Conservation (phyloP, 2,797 vertebrate species). For the Dallia pectoralis region DNA sequence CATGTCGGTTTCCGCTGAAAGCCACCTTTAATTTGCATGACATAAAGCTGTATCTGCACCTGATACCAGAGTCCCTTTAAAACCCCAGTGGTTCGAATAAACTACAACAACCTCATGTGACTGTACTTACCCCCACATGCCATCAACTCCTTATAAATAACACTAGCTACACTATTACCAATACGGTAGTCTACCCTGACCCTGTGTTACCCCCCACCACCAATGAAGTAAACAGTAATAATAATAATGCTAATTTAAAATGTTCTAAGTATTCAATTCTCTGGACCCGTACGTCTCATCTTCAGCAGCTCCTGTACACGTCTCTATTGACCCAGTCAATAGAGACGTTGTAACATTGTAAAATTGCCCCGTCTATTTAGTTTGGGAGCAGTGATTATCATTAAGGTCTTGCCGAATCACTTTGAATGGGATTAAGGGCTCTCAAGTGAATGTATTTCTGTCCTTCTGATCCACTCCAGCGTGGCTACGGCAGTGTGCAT, state of each 20-base stretch:
- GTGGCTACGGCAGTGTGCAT: neutral
- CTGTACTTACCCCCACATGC: neutral
- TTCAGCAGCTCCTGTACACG: no score
- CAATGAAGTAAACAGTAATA: neutral
- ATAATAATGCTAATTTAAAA: neutral
- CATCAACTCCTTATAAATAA: neutral
- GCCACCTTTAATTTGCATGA: slow-evolving; percentile 52
- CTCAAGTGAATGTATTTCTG: neutral
- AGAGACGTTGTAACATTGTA: neutral
- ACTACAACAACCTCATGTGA: neutral
- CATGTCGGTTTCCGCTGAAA: slow-evolving; percentile 36
- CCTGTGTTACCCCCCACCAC: neutral
- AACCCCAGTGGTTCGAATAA: neutral
- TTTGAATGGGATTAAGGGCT: neutral
- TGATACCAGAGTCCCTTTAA: slow-evolving; percentile 12
- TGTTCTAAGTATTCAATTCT: neutral
- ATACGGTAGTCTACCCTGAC: neutral
- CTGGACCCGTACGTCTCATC: no score
- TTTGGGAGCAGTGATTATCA: neutral
- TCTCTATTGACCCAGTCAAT: neutral
- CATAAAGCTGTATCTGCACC: slow-evolving; percentile 6
- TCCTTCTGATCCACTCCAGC: neutral
- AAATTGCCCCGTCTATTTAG: neutral
- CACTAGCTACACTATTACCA: neutral
- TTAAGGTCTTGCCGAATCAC: neutral